These are phyloP conservation scores for Gobiocypris rarus DNA, from an alignment of 2,113 vertebrate genomes.

Conservation along the genomic window DNA sequence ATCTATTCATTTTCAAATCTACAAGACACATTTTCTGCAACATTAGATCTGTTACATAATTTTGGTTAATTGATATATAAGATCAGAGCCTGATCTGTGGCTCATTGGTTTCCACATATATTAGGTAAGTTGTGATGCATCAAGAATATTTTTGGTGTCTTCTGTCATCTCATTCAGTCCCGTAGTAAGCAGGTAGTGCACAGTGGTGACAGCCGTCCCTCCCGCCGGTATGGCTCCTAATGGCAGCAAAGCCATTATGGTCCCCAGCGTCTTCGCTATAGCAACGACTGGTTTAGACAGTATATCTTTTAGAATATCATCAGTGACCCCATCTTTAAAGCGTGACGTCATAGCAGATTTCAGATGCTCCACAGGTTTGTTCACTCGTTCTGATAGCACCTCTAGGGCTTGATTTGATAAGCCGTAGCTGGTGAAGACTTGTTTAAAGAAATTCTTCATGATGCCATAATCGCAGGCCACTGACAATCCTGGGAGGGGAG, in stretches of 20 bases:
- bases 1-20: background rate
- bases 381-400: background rate
- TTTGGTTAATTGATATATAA: background rate
- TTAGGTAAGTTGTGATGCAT: background rate
- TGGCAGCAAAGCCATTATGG: background rate
- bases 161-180: slow-evolving; percentile 27
- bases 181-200: slow-evolving; percentile 8
- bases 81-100: background rate
- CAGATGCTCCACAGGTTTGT: background rate
- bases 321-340: slow-evolving; percentile 13
- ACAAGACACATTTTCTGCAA: background rate
- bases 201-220: background rate
- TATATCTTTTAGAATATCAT: background rate
- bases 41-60: background rate
- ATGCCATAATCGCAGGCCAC: background rate
- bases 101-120: background rate
- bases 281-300: background rate
- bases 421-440: background rate
- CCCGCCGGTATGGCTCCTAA: background rate
- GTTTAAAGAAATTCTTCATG: slow-evolving; percentile 3
- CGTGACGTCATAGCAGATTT: background rate
- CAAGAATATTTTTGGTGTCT: background rate
- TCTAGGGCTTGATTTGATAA: background rate
- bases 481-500: background rate
- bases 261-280: background rate